A percentile compares a stretch with the other conserved stretches of the same genome.
Conservation (phyloP, 1,140 invertebrate species). For the Galleria mellonella region DNA sequence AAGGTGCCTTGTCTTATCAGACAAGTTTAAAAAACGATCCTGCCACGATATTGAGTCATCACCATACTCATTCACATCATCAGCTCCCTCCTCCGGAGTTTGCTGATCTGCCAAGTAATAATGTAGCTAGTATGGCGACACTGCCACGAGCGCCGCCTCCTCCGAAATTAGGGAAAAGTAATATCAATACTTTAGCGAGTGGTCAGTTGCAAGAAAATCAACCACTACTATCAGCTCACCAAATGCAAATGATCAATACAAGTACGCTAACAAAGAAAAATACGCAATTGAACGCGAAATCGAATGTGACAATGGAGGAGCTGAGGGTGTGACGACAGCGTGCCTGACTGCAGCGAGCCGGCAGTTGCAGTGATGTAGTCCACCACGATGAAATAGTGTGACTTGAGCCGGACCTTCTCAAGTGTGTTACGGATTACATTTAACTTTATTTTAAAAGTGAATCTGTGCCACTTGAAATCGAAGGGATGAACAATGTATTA, state of each 20-base stretch:
- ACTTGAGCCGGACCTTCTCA: slow-evolving; percentile 70
- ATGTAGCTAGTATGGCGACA: slow-evolving; percentile 74
- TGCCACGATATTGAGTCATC: slow-evolving; percentile 79
- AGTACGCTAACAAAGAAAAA: slow-evolving; percentile 81
- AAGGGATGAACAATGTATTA: slow-evolving; percentile 7
- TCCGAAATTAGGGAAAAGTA: slow-evolving; percentile 80
- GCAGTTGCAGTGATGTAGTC: slow-evolving; percentile 70
- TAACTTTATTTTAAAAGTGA: slow-evolving; percentile 11
- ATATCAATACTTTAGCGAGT: slow-evolving; percentile 75
- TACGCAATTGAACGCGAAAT: slow-evolving; percentile 77
- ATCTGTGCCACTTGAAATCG: slow-evolving; percentile 10
- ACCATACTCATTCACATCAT: slow-evolving; percentile 82
- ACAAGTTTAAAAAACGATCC: slow-evolving; percentile 79
- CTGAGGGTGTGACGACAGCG: slow-evolving; percentile 85
- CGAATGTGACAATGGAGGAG: slow-evolving; percentile 83
- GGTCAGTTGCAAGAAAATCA: slow-evolving; percentile 79
- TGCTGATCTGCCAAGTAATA: slow-evolving; percentile 82
- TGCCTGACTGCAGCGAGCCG: slow-evolving; percentile 72
- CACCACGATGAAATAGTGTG: slow-evolving; percentile 73
- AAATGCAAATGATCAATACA: slow-evolving; percentile 80
- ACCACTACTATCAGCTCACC: slow-evolving; percentile 77
- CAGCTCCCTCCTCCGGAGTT: slow-evolving; percentile 86
- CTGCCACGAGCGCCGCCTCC: slow-evolving; percentile 82
- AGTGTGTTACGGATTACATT: slow-evolving; percentile 56
- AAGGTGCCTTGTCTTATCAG: slow-evolving; percentile 79